Evolutionary conservation across 2,113 vertebrate species (phyloP).

Genomic region (Carollia perspicillata): DNA sequence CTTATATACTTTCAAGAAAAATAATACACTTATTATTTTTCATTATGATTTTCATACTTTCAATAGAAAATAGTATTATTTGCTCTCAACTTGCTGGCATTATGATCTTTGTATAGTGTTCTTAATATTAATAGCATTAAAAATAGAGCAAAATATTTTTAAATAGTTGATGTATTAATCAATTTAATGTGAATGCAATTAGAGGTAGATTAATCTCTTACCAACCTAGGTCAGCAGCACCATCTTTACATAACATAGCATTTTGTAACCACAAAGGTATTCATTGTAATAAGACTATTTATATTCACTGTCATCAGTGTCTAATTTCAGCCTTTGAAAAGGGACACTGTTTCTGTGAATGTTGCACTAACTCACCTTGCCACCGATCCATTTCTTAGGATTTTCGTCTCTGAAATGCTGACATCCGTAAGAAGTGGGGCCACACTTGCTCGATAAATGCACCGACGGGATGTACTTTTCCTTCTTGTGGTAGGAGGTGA

Average conservation of each 20-base stretch:
- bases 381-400: slow-evolving; percentile 78
- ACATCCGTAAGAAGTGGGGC: slow-evolving; percentile 67
- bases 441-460: slow-evolving; percentile 78
- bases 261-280: neutral
- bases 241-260: neutral
- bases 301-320: neutral
- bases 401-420: slow-evolving; percentile 84
- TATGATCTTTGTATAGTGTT: neutral
- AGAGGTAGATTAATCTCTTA: neutral
- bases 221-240: neutral
- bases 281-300: neutral
- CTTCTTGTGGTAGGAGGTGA: slow-evolving; percentile 80
- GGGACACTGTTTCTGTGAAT: fast-evolving
- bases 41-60: neutral
- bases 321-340: neutral
- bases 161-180: neutral
- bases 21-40: neutral
- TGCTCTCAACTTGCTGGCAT: neutral
- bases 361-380: slow-evolving; percentile 79
- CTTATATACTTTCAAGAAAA: neutral
- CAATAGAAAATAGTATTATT: neutral
- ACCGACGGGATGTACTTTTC: slow-evolving; percentile 79
- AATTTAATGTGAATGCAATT: neutral
- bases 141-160: neutral
- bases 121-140: neutral